These are phyloP conservation scores for Papilio elwesi DNA, from an alignment of 2,888 invertebrate species.

Conservation along the genomic window DNA sequence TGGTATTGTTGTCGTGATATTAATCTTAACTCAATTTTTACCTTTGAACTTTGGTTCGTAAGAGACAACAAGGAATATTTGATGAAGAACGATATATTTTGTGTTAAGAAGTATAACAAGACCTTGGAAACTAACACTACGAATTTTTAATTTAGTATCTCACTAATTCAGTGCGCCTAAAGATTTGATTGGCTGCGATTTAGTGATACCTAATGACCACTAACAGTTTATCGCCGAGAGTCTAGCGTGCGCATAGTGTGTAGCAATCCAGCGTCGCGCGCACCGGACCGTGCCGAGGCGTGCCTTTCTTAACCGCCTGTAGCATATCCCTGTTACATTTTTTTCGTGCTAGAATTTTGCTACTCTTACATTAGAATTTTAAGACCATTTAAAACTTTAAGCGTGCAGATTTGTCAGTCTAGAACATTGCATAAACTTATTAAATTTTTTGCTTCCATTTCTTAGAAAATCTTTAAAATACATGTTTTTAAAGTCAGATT, in stretches of 20 bases:
- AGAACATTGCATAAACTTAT: not conserved
- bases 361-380: not conserved
- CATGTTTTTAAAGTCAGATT: too few species aligned
- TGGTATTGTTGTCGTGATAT: too few species aligned
- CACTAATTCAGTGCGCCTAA: not conserved
- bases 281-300: conserved; percentile 8
- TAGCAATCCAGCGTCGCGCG: not conserved
- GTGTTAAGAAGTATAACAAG: not conserved
- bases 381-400: not conserved
- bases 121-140: not conserved
- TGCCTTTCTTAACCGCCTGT: conserved; percentile 1
- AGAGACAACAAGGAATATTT: not conserved
- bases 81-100: not conserved
- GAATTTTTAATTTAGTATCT: too few species aligned
- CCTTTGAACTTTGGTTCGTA: too few species aligned
- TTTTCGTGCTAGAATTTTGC: not conserved
- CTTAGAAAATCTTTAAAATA: not conserved
- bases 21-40: too few species aligned
- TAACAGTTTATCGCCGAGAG: not conserved
- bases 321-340: not conserved
- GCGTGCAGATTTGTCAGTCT: not conserved
- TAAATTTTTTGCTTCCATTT: not conserved
- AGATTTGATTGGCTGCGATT: not conserved
- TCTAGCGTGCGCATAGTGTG: not conserved
- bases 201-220: not conserved